Base-by-base conservation (phyloP, 2,797 vertebrate species). In the Epinephelus coioides region DNA sequence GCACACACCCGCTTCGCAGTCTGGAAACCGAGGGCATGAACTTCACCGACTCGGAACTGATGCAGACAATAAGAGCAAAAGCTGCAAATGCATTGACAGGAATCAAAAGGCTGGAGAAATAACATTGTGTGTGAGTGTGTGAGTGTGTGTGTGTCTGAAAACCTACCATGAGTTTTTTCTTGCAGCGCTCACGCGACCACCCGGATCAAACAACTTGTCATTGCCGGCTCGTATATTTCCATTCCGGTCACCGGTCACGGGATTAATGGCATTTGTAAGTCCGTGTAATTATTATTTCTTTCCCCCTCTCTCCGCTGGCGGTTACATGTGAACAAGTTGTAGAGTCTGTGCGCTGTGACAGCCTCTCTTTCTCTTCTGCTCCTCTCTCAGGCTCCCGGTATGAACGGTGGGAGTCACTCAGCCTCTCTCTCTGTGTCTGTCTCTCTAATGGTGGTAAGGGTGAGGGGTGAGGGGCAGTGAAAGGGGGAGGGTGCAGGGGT, bases 341-440 rank as follows among this genome's bases (percentile, higher is more conserved):
- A 40, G 63, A 67, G 9, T 85, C 43, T 76, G 13, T 17, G 56
- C 65, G 69, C 61, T 46, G 74, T 86, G 80, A 79, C 88, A 86
- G 79, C 68, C 25, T 53, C 72, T 75, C 73, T 53, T 47, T 69
- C 72, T 71, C 70, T 38, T 57, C 73, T 61, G 50, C 68, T 7
- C 74, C 49, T 73, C 64, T 71, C 66, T 63, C 60, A n/a, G 46
- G 34, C 72, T 74, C 13, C 59, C 34, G 66, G 71, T 76, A n/a
- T 86, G 85, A 84, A 75, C 72, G 62, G 73, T 89, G 88, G 84
- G 84, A 89, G 83, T 88, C 87, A 89, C 82, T 88, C 87, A 84
- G 57, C 30, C 47, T 84, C 74, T 63, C 80, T 86, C 80, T 82
- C 75, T 71, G 56, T 67, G 53, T 62, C 70, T 30, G 70, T 55